These are phyloP conservation scores for Drosophila ambigua DNA, from an alignment of 1,140 invertebrate species.

Conservation along the genomic window DNA sequence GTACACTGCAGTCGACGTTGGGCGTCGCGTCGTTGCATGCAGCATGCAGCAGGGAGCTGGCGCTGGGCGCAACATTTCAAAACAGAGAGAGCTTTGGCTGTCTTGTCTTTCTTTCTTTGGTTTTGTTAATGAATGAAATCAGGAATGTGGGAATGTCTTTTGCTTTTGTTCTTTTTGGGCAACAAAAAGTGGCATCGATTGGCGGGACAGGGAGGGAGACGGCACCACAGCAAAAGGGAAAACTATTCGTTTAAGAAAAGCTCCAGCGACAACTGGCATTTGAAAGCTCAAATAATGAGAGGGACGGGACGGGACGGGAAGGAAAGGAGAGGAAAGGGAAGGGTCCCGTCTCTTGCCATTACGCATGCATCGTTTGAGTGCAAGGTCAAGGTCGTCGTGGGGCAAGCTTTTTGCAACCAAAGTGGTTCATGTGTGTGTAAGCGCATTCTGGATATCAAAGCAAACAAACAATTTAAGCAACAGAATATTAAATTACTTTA, in stretches of 20 bases:
- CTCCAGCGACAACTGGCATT: slow-evolving; percentile 8
- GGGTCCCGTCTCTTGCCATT: not conserved
- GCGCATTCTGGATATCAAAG: too few species aligned
- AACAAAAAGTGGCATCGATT: slow-evolving; percentile 5
- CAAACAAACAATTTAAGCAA: not conserved
- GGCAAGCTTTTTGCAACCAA: slow-evolving; percentile 41
- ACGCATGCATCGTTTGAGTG: slow-evolving; percentile 28
- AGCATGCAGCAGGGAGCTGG: not conserved
- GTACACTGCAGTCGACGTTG: not conserved
- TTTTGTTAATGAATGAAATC: slow-evolving; percentile 37
- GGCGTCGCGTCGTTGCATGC: not conserved
- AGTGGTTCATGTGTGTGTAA: not conserved
- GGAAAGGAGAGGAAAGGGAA: not conserved
- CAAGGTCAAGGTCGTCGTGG: slow-evolving; percentile 44
- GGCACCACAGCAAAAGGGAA: not conserved
- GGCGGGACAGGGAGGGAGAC: too few species aligned
- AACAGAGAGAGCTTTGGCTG: slow-evolving; percentile 41
- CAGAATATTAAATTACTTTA: too few species aligned
- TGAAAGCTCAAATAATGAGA: slow-evolving; percentile 24
- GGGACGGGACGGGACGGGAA: too few species aligned
- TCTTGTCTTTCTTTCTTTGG: slow-evolving; percentile 7
- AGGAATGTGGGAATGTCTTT: not conserved
- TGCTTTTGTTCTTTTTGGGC: slow-evolving; percentile 13
- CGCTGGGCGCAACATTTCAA: slow-evolving; percentile 38
- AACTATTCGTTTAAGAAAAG: not conserved